Conservation (phyloP, 2,113 vertebrate species). For the Urocolius indicus region DNA sequence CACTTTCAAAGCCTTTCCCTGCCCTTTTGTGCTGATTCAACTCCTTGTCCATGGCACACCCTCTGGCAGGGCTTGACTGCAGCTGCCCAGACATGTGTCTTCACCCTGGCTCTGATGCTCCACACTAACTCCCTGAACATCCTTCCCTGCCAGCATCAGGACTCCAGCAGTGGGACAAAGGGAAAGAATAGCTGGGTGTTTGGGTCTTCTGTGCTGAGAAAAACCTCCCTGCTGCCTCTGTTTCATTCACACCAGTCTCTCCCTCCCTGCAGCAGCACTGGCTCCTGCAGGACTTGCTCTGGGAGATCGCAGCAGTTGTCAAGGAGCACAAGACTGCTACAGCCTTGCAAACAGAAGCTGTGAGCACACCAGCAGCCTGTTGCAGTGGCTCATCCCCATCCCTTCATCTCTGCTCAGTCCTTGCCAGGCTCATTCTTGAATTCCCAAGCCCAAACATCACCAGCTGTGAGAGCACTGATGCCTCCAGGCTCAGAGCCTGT, state of each 20-base stretch:
- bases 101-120: rapidly evolving
- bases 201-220: neutral
- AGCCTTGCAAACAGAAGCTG: neutral
- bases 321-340: neutral
- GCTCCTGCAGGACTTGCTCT: neutral
- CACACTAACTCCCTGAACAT: neutral
- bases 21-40: neutral
- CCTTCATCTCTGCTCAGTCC: neutral
- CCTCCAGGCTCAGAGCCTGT: neutral
- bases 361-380: neutral
- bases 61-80: neutral
- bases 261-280: neutral
- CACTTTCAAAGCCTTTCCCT: neutral
- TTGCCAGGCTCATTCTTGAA: neutral
- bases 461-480: too few relatives aligned
- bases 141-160: neutral
- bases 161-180: neutral
- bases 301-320: neutral
- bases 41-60: rapidly evolving
- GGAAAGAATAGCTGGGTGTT: neutral
- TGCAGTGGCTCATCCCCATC: neutral
- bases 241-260: neutral
- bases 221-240: neutral
- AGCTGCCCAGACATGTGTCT: neutral
- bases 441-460: neutral